A percentile compares a stretch with the other conserved stretches of the same genome.
Evolutionary conservation across 2,888 invertebrate species (phyloP).

Genomic region (Corbicula japonica): DNA sequence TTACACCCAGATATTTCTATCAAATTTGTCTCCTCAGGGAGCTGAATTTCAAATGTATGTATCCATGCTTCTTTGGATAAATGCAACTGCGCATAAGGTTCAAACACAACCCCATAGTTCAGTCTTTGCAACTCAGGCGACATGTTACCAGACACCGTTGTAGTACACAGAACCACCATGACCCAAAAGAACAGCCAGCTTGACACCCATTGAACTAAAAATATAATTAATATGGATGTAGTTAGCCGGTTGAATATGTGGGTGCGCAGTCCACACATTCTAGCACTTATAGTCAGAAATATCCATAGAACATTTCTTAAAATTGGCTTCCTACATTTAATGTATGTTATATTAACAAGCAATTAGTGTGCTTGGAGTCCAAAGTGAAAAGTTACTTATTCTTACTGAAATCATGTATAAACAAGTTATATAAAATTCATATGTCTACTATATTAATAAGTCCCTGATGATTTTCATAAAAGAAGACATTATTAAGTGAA

Average conservation of each 20-base stretch:
- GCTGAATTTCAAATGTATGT: neutral
- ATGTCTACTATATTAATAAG: neutral
- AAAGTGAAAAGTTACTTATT: neutral
- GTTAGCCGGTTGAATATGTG: neutral
- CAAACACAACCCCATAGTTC: constrained; percentile 3
- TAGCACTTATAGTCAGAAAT: constrained; percentile 12
- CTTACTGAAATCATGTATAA: neutral
- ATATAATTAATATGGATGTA: neutral
- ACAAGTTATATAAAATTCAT: neutral
- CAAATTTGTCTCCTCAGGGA: neutral
- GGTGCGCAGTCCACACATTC: neutral
- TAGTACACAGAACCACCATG: constrained; percentile 13
- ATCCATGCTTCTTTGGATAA: constrained; percentile 14
- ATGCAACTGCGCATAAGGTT: constrained; percentile 8
- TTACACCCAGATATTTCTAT: constrained; percentile 8
- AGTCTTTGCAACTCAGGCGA: neutral
- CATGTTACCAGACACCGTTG: constrained; percentile 2
- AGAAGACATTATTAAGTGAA: too few relatives aligned
- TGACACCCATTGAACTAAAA: neutral
- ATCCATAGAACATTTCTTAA: too few relatives aligned
- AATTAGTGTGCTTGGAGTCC: neutral
- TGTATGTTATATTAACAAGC: too few relatives aligned
- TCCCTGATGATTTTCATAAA: too few relatives aligned
- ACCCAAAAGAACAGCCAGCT: neutral
- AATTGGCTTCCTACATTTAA: too few relatives aligned